Base-by-base conservation (phyloP, 1,140 invertebrate species). In the Cherax destructor region DNA sequence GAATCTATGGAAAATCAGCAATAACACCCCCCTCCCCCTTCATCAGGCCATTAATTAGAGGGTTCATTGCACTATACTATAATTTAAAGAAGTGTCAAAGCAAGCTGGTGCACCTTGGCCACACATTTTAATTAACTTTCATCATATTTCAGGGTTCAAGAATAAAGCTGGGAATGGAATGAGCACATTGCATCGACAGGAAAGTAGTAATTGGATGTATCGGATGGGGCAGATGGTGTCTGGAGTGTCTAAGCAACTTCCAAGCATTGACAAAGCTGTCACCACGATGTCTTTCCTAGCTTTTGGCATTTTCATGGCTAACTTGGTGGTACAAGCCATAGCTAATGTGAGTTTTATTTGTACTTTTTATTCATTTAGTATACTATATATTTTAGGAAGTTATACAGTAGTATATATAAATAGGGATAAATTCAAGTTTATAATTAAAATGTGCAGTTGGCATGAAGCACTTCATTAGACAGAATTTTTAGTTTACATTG, bases 241-340 rank as follows among this genome's bases (percentile, higher is more conserved):
- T 0, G 86, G 59, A 0, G 78, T 88, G 59, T 79, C 86, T 9
- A 59, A 88, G 6, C 78, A 79, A 13, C 86, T 88, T 7, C 86
- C 86, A 13, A 69, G 56, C 13, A 61, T 88, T 30, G 86, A 88
- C 7, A 30, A 79, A n/a, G 86, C 86, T 11, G 59, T 88, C 30
- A 88, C 86, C 41, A 80, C 86, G 13, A 88, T 88, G 86, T 88
- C 86, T 59, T 88, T 88, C 47, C n/a, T 88, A 5, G 86, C 86
- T 13, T 88, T 88, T 41, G 86, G 86, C 2, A 81, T 88, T 50
- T 88, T 88, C 78, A 88, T 88, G 86, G 77, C 86, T 10, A 88
- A 88, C 21, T 77, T 88, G 1, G 0, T 88, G 7, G 52, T 88
- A 10, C 86, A 88, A 49, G 86, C 86, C 41, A 21, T 88, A 13